Evolutionary conservation across 2,797 vertebrate species (phyloP).

Genomic region (Nannoperca australis): DNA sequence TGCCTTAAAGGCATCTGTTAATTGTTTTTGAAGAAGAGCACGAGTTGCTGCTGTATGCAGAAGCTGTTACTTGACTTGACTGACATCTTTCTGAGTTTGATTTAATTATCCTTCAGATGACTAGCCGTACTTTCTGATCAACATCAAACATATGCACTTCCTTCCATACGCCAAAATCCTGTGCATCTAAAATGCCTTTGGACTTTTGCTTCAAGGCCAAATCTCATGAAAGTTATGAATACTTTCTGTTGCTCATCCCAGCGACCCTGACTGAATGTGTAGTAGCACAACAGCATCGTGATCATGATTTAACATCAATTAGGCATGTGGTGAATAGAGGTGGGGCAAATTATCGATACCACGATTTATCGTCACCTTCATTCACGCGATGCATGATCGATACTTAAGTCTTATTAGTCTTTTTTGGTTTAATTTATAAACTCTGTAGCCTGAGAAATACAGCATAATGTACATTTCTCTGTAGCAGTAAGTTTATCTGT

Average conservation of each 20-base stretch:
- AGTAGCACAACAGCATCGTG: neutral
- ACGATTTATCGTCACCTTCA: too few species aligned
- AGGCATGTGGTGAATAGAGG: neutral
- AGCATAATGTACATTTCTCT: neutral
- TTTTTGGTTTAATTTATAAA: too few species aligned
- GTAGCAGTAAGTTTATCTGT: neutral
- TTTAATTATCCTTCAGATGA: conserved; percentile 53
- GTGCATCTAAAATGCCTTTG: conserved; percentile 11
- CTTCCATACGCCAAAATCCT: neutral
- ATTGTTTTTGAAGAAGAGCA: conserved; percentile 77
- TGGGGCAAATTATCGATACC: too few species aligned
- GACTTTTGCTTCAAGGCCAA: conserved; percentile 12
- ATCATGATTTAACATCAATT: conserved; percentile 2
- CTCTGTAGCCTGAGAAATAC: neutral
- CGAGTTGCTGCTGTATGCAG: conserved; percentile 47
- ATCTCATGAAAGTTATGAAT: neutral
- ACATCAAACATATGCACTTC: conserved; percentile 8
- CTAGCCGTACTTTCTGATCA: conserved; percentile 26
- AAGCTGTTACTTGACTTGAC: conserved; percentile 37
- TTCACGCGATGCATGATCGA: too few species aligned
- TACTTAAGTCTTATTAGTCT: neutral
- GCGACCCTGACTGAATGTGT: neutral
- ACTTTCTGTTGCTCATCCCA: neutral
- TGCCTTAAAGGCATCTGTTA: conserved; percentile 81
- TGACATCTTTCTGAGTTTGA: conserved; percentile 35